phyloP scores from a whole-genome alignment of 2,888 invertebrate species.

The Tiphia femorata region DNA sequence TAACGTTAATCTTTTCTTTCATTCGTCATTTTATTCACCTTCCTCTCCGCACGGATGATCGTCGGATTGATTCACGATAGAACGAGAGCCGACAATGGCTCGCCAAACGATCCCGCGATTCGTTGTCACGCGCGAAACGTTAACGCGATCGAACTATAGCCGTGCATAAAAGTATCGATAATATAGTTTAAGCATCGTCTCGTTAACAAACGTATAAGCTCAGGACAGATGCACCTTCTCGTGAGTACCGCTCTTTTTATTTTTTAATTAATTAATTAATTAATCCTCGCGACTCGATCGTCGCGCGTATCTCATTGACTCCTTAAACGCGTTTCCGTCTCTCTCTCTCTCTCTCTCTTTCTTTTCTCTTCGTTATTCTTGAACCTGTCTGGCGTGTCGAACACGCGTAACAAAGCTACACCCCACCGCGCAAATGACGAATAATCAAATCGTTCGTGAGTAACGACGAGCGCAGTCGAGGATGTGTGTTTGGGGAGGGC shows the following conservation, averaged over 20 bases:
- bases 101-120: not conserved
- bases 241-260: conserved; percentile 33
- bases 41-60: not conserved
- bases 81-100: not conserved
- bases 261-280: no score
- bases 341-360: not conserved
- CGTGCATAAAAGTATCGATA: conserved; percentile 67
- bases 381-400: no score
- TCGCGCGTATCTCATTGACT: conserved; percentile 11
- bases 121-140: conserved; percentile 26
- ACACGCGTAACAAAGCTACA: no score
- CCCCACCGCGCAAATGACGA: no score
- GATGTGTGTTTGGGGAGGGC: no score
- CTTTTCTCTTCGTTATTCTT: not conserved
- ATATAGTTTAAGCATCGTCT: conserved; percentile 67
- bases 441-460: no score
- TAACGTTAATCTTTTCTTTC: conserved; percentile 49
- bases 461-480: no score
- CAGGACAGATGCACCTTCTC: conserved; percentile 59
- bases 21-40: not conserved
- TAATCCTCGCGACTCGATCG: conserved; percentile 31
- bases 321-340: not conserved
- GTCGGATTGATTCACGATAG: not conserved
- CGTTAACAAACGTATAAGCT: conserved; percentile 68
- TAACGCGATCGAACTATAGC: conserved; percentile 60